These are phyloP conservation scores for Dromius quadrimaculatus DNA, from an alignment of 2,888 invertebrate species.

Conservation along the genomic window DNA sequence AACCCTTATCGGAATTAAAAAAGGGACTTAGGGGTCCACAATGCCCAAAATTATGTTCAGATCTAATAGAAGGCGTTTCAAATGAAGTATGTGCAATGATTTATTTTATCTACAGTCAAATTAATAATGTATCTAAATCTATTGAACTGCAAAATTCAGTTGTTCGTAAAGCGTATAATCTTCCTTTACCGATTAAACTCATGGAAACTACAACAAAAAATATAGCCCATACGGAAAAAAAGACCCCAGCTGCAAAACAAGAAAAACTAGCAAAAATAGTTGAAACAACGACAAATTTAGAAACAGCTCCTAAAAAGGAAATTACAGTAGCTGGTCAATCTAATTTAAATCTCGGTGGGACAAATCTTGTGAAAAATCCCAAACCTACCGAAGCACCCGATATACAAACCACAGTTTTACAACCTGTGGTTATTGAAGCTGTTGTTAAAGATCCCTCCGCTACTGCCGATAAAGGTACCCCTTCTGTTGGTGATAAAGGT, in stretches of 20 bases:
- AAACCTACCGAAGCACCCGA: too few relatives aligned
- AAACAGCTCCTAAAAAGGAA: background rate
- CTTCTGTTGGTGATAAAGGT: too few relatives aligned
- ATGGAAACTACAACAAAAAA: background rate
- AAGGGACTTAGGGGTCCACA: background rate
- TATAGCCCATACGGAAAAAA: background rate
- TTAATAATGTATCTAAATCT: conserved; percentile 14
- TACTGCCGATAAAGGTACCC: too few relatives aligned
- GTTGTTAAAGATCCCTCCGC: too few relatives aligned
- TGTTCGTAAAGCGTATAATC: background rate
- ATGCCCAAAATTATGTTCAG: conserved; percentile 17
- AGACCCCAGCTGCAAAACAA: background rate
- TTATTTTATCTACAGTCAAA: conserved; percentile 19
- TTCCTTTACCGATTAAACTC: background rate
- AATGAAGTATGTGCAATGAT: conserved; percentile 40
- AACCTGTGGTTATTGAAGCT: too few relatives aligned
- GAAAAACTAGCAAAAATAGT: background rate
- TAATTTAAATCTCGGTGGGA: too few relatives aligned
- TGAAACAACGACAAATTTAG: background rate
- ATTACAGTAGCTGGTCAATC: background rate
- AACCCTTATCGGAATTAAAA: conserved; percentile 26
- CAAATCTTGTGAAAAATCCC: too few relatives aligned
- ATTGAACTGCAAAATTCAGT: background rate
- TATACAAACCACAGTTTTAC: too few relatives aligned
- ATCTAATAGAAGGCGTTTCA: background rate